Base-by-base conservation (phyloP, 1,140 invertebrate species). In the Papilio machaon region DNA sequence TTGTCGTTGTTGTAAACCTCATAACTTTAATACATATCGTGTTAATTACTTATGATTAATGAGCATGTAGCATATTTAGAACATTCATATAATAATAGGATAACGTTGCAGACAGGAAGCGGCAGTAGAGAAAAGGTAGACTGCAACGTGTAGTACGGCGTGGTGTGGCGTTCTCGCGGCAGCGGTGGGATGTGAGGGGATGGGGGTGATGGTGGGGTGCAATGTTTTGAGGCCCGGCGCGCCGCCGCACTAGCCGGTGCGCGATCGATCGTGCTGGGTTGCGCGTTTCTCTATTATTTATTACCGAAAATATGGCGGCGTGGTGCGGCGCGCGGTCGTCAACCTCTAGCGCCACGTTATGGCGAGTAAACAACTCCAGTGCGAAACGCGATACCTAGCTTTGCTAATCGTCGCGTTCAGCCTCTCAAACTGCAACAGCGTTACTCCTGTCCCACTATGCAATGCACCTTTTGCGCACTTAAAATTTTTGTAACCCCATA, bases 231-330 rank as follows among this genome's bases (percentile, higher is more conserved):
- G 86, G 89, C 84, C 81, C 80, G 83, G 79, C 87, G 91, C 91
- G 91, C 91, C 91, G 91, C 84, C 91, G 92, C 92, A 91, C 86
- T 90, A 88, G 82, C 88, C 87, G 84, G 86, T 82, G 83, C 81
- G 81, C 88, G 86, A 92, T 93, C 91, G 92, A 94, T 94, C 91
- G 91, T 86, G 85, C 86, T 90, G 90, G 88, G 88, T 89, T 91
- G 90, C 90, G 92, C 87, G 79, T 85, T 87, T 84, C 87, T 91
- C 88, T 91, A 92, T 91, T 92, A 93, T 94, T 94, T 94, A 94
- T 93, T 93, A 91, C 91, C 91, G 88, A 94, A 93, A 92, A 92
- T 92, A 92, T 92, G 90, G 89, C 91, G 90, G 91, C 90, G 89
- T 91, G 91, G 87, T 91, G 92, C 90, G 89, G 85, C 88, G 87